Conservation (phyloP, 2,888 invertebrate species). For the Orthosia gothica region DNA sequence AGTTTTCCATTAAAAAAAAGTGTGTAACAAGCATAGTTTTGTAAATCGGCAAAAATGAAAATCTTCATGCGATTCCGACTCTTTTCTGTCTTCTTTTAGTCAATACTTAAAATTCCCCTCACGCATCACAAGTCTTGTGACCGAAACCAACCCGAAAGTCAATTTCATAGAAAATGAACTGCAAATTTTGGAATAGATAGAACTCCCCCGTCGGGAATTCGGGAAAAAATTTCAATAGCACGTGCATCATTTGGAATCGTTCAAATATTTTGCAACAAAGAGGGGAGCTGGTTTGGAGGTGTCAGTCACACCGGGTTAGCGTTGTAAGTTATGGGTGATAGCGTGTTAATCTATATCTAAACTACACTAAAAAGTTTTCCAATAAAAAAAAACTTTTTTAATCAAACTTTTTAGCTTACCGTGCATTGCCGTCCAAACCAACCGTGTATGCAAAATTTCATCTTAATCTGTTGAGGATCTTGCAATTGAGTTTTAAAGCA, state of each 20-base stretch:
- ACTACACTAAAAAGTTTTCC: no score
- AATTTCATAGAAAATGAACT: slow-evolving; percentile 64
- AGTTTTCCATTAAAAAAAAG: no score
- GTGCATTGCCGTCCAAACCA: no score
- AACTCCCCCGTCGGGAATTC: slow-evolving; percentile 66
- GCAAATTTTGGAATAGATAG: slow-evolving; percentile 54
- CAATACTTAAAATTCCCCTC: slow-evolving; percentile 28
- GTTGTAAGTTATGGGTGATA: slow-evolving; percentile 3
- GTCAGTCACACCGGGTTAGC: slow-evolving; percentile 77
- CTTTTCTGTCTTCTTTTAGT: not conserved
- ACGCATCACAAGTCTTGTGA: slow-evolving; percentile 34
- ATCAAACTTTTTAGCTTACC: no score
- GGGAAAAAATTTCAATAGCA: slow-evolving; percentile 75
- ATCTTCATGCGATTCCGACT: no score
- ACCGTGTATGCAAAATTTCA: no score
- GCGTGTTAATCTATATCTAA: no score
- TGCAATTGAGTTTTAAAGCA: no score
- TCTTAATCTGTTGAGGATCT: no score
- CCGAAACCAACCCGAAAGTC: slow-evolving; percentile 39
- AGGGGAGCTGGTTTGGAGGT: slow-evolving; percentile 75
- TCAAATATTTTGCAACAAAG: slow-evolving; percentile 77
- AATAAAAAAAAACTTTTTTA: no score
- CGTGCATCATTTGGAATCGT: slow-evolving; percentile 78
- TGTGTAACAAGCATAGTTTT: no score
- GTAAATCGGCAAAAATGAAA: no score